phyloP scores from a whole-genome alignment of 2,113 vertebrate species.

The Castor canadensis region DNA sequence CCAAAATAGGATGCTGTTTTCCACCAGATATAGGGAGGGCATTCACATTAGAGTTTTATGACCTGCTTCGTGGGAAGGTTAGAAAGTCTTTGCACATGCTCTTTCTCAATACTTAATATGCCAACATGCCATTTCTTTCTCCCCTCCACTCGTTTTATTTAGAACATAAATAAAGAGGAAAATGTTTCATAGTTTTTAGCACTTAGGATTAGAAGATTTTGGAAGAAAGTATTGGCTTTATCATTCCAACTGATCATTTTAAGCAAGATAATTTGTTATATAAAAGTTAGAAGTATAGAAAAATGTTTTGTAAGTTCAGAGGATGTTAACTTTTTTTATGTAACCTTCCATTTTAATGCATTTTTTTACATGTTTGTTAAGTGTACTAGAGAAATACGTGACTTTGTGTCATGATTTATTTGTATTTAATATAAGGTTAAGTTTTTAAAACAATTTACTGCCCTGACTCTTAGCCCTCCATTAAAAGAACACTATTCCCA shows the following conservation, averaged over 20 bases:
- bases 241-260: slow-evolving; percentile 16
- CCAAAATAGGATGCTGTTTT: not conserved
- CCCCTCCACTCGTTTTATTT: not conserved
- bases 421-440: not conserved
- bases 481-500: not conserved
- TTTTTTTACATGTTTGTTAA: not conserved
- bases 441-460: slow-evolving; percentile 24
- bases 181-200: slow-evolving; percentile 33
- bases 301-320: not conserved
- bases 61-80: not conserved
- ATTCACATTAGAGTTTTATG: not conserved
- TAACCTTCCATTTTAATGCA: not conserved
- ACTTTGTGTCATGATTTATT: not conserved
- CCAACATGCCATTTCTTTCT: not conserved
- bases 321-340: not conserved
- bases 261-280: not conserved
- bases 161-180: not conserved
- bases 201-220: slow-evolving; percentile 20
- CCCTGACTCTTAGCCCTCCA: not conserved
- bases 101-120: not conserved
- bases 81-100: not conserved
- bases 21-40: not conserved
- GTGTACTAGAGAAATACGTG: not conserved
- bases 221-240: not conserved
- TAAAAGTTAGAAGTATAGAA: not conserved